phyloP scores from a whole-genome alignment of 1,140 invertebrate genomes.

The Hirudo medicinalis region DNA sequence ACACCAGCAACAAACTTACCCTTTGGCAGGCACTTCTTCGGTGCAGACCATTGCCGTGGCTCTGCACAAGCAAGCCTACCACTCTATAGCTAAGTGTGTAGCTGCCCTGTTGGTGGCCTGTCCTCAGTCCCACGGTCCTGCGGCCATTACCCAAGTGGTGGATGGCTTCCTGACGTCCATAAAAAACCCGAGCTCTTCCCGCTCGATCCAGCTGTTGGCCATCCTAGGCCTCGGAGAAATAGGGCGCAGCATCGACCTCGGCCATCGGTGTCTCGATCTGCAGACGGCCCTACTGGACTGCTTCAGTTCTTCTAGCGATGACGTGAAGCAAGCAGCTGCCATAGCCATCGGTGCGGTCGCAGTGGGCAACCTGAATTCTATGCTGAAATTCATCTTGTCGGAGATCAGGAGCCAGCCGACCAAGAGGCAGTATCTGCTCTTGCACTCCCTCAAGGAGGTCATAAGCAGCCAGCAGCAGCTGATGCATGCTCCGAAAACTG shows the following conservation, averaged over 20 bases:
- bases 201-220: constrained; percentile 73
- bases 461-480: constrained; percentile 17
- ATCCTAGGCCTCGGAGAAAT: constrained; percentile 89
- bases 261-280: constrained; percentile 31
- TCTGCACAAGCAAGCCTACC: constrained; percentile 34
- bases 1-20: neutral
- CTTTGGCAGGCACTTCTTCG: neutral
- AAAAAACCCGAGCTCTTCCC: constrained; percentile 46
- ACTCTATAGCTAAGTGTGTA: constrained; percentile 75
- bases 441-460: constrained; percentile 94
- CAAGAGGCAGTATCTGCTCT: constrained; percentile 80
- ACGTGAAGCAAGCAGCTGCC: constrained; percentile 81
- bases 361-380: constrained; percentile 82
- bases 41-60: neutral
- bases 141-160: constrained; percentile 72
- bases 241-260: constrained; percentile 58
- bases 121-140: constrained; percentile 52
- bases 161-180: constrained; percentile 40
- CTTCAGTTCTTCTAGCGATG: constrained; percentile 49
- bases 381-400: constrained; percentile 80
- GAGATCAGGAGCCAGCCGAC: constrained; percentile 75
- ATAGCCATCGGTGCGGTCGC: constrained; percentile 84
- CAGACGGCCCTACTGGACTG: constrained; percentile 44
- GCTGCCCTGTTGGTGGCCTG: constrained; percentile 68
- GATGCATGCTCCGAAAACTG: constrained; percentile 19